Evolutionary conservation across 2,797 vertebrate species (phyloP).

Genomic region (Semotilus atromaculatus): DNA sequence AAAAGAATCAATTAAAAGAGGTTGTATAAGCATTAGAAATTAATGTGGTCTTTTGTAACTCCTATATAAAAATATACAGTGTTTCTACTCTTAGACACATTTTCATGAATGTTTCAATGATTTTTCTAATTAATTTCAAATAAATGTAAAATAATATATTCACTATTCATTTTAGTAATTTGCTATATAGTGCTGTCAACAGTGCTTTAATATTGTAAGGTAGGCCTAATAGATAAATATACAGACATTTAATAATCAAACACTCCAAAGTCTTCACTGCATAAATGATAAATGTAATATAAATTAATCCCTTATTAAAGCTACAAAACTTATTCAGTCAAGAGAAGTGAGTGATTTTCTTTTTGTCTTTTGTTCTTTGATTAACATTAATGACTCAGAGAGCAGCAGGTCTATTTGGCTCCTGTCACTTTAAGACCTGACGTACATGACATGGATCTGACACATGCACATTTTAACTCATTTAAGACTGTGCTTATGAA

Average conservation of each 20-base stretch:
- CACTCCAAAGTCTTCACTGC: not conserved
- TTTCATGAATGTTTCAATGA: not conserved
- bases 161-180: too few relatives aligned
- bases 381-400: not conserved
- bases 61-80: not conserved
- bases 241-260: too few relatives aligned
- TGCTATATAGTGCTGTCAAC: too few relatives aligned
- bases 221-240: too few relatives aligned
- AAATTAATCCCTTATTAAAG: not conserved
- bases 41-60: not conserved
- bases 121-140: not conserved
- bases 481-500: not conserved
- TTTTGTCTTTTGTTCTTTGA: not conserved
- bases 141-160: not conserved
- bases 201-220: not conserved
- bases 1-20: not conserved
- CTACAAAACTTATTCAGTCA: not conserved
- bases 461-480: not conserved
- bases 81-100: not conserved
- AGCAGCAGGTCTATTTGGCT: not conserved
- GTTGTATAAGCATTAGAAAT: not conserved
- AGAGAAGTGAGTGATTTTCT: not conserved
- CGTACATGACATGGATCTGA: not conserved
- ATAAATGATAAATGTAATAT: not conserved
- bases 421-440: not conserved